Percentiles rank a stretch among this genome's conserved stretches.
Evolutionary conservation across 2,113 vertebrate genomes (phyloP).

Genomic region (Pardalotus punctatus): DNA sequence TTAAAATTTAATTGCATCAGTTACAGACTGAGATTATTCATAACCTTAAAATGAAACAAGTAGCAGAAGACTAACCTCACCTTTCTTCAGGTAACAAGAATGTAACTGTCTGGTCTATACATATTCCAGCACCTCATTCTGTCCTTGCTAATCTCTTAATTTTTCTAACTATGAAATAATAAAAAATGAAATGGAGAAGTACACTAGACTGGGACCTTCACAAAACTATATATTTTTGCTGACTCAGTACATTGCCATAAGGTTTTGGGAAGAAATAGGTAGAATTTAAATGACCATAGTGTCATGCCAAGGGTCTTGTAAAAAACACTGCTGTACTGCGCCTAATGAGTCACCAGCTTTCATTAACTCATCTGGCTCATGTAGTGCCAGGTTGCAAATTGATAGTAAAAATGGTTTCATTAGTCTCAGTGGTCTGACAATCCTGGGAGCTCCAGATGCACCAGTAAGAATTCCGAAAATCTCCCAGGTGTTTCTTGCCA

Average conservation of each 20-base stretch:
- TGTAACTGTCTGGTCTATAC: neutral
- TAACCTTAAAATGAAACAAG: neutral
- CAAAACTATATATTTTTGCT: neutral
- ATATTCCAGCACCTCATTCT: neutral
- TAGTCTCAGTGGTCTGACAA: neutral
- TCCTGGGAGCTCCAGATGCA: neutral
- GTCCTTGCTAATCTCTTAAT: neutral
- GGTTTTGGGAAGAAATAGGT: neutral
- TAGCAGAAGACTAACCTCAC: neutral
- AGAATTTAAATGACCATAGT: neutral
- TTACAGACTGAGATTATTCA: neutral
- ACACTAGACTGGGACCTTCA: neutral
- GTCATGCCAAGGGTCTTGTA: neutral
- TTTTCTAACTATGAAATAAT: neutral
- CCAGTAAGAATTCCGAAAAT: neutral
- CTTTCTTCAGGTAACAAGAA: neutral
- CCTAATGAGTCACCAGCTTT: neutral
- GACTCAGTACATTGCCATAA: neutral
- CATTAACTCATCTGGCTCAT: neutral
- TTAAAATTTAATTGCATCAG: neutral
- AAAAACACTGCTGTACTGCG: neutral
- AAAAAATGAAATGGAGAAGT: neutral
- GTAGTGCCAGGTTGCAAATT: neutral
- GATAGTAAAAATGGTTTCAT: conserved; percentile 14
- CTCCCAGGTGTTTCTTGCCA: conserved; percentile 15